A percentile compares a stretch with the other conserved stretches of the same genome.
phyloP scores from a whole-genome alignment of 2,113 vertebrate genomes.

The Brachyistius frenatus region DNA sequence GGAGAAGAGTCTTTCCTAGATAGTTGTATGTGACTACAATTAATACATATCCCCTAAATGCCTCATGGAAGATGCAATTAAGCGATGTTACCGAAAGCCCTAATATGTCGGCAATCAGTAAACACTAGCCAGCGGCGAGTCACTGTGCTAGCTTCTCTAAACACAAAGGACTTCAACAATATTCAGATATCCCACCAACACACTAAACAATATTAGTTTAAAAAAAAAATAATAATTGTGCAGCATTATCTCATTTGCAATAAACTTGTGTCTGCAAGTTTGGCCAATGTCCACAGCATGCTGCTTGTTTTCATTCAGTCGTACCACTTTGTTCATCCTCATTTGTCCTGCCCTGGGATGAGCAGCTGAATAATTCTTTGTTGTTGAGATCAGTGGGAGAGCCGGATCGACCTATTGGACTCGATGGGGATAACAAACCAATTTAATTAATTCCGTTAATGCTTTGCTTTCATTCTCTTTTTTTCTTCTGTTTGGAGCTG shows the following conservation, averaged over 20 bases:
- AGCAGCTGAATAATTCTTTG: slow-evolving; percentile 53
- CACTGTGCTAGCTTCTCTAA: not conserved
- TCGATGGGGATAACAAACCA: slow-evolving; percentile 45
- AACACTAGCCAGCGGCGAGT: too few relatives aligned
- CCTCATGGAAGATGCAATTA: too few relatives aligned
- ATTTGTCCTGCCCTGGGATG: slow-evolving; percentile 7
- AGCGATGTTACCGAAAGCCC: too few relatives aligned
- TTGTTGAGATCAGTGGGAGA: slow-evolving; percentile 38
- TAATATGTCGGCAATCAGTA: too few relatives aligned
- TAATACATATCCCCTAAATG: too few relatives aligned
- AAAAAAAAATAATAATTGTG: not conserved
- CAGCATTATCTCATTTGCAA: not conserved
- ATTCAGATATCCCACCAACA: not conserved
- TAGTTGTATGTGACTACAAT: too few relatives aligned
- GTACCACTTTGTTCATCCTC: slow-evolving; percentile 23
- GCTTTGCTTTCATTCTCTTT: slow-evolving; percentile 16
- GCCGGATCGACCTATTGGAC: slow-evolving; percentile 35
- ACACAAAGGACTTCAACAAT: not conserved
- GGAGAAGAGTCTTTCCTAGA: too few relatives aligned
- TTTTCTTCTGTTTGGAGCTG: slow-evolving; percentile 39
- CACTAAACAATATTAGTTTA: not conserved
- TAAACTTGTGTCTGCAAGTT: not conserved
- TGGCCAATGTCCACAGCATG: not conserved
- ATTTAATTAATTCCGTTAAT: slow-evolving; percentile 59
- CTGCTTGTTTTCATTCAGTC: slow-evolving; percentile 28